These are phyloP conservation scores for Pectinophora gossypiella DNA, from an alignment of 1,140 invertebrate genomes.

Conservation along the genomic window DNA sequence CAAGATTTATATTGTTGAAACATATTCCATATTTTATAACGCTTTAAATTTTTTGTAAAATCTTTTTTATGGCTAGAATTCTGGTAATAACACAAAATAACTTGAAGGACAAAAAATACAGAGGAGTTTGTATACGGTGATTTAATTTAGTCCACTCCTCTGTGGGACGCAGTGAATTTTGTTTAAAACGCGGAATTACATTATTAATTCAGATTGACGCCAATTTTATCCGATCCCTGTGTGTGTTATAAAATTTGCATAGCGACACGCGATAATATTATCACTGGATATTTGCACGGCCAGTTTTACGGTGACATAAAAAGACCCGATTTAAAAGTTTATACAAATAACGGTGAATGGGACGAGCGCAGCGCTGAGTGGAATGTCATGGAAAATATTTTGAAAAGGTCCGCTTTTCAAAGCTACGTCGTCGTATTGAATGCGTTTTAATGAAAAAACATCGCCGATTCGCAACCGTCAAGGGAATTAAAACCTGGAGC, in stretches of 20 bases:
- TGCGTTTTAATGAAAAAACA: slow-evolving; percentile 75
- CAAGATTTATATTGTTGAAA: too few species aligned
- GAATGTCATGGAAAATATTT: slow-evolving; percentile 68
- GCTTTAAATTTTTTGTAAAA: too few species aligned
- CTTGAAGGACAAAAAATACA: too few species aligned
- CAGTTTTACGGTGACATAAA: slow-evolving; percentile 21
- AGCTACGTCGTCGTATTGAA: slow-evolving; percentile 71
- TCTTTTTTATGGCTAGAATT: too few species aligned
- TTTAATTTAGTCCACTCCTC: too few species aligned
- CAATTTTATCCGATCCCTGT: neutral
- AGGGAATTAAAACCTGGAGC: slow-evolving; percentile 69
- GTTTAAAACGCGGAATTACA: neutral
- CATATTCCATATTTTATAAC: too few species aligned
- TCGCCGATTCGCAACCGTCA: slow-evolving; percentile 72
- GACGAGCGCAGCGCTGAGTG: slow-evolving; percentile 44
- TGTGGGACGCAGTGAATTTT: neutral
- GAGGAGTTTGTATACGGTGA: too few species aligned
- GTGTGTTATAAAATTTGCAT: slow-evolving; percentile 1
- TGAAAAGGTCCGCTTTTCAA: slow-evolving; percentile 69
- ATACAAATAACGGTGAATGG: slow-evolving; percentile 51
- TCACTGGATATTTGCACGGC: neutral
- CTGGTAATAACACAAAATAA: too few species aligned
- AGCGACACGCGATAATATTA: neutral
- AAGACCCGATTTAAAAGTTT: slow-evolving; percentile 51
- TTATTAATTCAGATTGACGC: neutral